Evolutionary conservation across 2,797 vertebrate species (phyloP), one percentile per base, ranked within the genome.

Genomic region (Dipus sagitta): DNA sequence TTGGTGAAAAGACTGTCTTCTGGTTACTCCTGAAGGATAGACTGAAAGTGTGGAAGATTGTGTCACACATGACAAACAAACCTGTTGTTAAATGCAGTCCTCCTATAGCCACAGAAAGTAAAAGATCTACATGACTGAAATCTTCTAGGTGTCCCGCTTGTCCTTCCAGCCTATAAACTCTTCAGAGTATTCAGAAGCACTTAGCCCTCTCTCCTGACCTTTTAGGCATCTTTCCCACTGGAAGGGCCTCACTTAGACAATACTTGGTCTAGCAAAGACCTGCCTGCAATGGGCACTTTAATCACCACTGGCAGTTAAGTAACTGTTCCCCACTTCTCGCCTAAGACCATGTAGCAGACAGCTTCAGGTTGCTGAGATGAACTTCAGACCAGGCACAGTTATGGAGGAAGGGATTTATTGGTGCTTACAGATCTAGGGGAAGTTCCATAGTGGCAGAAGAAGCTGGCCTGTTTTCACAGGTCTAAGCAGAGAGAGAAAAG

Each of bases 71-170:
- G 71, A 64, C 20, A 65, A 62, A 76, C 54, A 93, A 86, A 4
- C 3, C 70, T 91, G 24, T 86, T 87, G 20, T 85, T 75, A 38
- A 84, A 68, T 65, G 77, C 9, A 32, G 77, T 71, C 30, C 80
- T 67, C 24, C 42, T 78, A 62, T 52, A 93, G 62, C 77, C 86
- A 62, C 13, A 86, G 42, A 89, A 87, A 81, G 77, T 67, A 88
- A 65, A 30, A 58, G 32, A 86, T 70, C 72, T 68, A 87, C 74
- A 79, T 28, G 23, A 26, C 1, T 80, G 74, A 80, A 65, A 5
- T 21, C 82, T 17, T 90, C 38, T 83, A 54, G 65, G 42, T 79
- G 52, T 68, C 28, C 12, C 21, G 60, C 62, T 47, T 70, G 26
- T 47, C 64, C 58, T 75, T 90, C 74, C 64, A 54, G 30, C 28